Evolutionary conservation across 2,888 invertebrate genomes (phyloP).

Genomic region (Ariolimax columbianus): DNA sequence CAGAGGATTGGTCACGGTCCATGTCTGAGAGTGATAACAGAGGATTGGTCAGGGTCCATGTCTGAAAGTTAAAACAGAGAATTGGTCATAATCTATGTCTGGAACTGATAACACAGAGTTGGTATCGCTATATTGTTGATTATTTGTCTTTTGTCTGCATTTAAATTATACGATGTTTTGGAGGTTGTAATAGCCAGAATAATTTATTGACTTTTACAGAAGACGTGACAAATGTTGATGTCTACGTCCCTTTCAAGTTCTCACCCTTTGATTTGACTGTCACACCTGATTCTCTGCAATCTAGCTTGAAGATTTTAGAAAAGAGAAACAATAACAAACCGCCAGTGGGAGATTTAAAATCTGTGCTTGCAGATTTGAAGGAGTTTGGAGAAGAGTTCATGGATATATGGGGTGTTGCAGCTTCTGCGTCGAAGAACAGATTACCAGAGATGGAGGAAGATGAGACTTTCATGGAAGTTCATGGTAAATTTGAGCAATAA

Average conservation of each 20-base stretch:
- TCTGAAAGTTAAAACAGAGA: too few species aligned
- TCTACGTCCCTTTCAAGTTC: conserved; percentile 53
- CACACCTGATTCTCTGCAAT: conserved; percentile 35
- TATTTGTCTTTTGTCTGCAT: too few species aligned
- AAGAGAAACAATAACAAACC: conserved; percentile 62
- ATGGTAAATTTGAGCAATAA: conserved; percentile 27
- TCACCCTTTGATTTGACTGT: conserved; percentile 53
- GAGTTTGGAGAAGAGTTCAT: conserved; percentile 69
- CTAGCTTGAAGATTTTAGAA: conserved; percentile 58
- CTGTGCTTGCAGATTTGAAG: conserved; percentile 42
- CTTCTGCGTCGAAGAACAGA: background rate
- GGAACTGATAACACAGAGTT: too few species aligned
- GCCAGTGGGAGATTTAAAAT: conserved; percentile 16
- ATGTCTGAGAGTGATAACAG: too few species aligned
- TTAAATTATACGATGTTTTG: too few species aligned
- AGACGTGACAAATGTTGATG: conserved; percentile 59
- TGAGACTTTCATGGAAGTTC: conserved; percentile 35
- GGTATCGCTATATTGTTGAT: too few species aligned
- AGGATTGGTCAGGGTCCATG: too few species aligned
- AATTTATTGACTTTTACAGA: conserved; percentile 36
- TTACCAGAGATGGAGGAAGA: conserved; percentile 27
- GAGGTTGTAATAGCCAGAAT: too few species aligned
- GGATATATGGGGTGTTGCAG: conserved; percentile 58
- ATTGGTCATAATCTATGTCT: too few species aligned
- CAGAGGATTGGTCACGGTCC: too few species aligned